phyloP scores from a whole-genome alignment of 2,797 vertebrate species.

The Rhabdophis nuchalis region DNA sequence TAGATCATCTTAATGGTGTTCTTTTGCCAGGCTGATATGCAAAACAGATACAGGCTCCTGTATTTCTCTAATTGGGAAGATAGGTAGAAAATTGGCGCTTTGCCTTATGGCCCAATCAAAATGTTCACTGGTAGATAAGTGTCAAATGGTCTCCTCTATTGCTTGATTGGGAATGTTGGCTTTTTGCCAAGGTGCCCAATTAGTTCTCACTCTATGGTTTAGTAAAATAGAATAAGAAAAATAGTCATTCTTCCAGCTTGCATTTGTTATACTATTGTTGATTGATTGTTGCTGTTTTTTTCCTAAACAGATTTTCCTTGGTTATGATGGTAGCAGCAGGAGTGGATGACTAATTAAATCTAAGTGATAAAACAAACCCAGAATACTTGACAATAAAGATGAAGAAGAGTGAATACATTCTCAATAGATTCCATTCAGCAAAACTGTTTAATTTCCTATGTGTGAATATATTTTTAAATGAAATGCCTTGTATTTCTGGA shows the following conservation, averaged over 20 bases:
- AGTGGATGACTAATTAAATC: conserved; percentile 1
- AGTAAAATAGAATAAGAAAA: not conserved
- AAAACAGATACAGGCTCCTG: not conserved
- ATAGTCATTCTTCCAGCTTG: conserved; percentile 2
- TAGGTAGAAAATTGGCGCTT: not conserved
- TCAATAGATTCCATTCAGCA: not conserved
- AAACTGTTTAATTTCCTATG: not conserved
- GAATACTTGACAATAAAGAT: not conserved
- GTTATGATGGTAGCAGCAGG: not conserved
- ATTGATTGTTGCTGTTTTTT: not conserved
- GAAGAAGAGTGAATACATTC: not conserved
- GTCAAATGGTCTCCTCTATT: conserved; percentile 10
- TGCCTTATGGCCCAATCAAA: not conserved
- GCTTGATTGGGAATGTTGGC: conserved; percentile 8
- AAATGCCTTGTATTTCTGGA: not conserved
- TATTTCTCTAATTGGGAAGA: not conserved
- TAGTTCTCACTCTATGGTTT: not conserved
- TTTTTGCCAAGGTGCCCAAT: conserved; percentile 5
- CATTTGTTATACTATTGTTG: not conserved
- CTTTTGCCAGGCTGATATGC: not conserved
- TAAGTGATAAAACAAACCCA: not conserved
- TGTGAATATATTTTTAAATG: not conserved
- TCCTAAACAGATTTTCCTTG: not conserved
- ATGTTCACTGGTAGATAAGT: not conserved
- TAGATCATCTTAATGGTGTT: not conserved